Evolutionary conservation across 2,888 invertebrate species (phyloP).

Genomic region (Drosophila helvetica): DNA sequence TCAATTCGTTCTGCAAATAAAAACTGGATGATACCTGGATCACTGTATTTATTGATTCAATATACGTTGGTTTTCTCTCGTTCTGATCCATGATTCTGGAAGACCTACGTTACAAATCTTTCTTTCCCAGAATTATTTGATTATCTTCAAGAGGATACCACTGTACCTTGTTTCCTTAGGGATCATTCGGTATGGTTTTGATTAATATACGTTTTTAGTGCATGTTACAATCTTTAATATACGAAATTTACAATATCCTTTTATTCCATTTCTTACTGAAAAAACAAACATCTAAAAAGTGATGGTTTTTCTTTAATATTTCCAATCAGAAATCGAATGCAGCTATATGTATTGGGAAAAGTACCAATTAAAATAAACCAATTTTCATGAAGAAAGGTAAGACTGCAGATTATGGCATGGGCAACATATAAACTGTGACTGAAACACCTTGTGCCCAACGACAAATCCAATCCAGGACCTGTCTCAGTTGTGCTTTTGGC

Average conservation of each 20-base stretch:
- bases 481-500: slow-evolving; percentile 77
- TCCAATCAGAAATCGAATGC: neutral
- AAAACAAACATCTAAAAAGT: too few relatives aligned
- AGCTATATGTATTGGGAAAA: neutral
- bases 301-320: neutral
- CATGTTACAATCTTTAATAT: neutral
- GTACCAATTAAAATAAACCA: neutral
- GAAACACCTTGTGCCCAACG: slow-evolving; percentile 25
- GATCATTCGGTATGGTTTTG: neutral
- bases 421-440: slow-evolving; percentile 3
- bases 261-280: neutral
- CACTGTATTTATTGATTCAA: too few relatives aligned
- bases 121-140: too few relatives aligned
- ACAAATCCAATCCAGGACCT: slow-evolving; percentile 32
- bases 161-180: too few relatives aligned
- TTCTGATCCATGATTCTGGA: too few relatives aligned
- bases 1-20: too few relatives aligned
- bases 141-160: too few relatives aligned
- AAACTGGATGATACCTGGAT: too few relatives aligned
- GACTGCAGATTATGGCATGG: neutral
- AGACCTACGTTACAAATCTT: too few relatives aligned
- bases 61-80: too few relatives aligned
- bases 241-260: neutral
- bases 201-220: too few relatives aligned
- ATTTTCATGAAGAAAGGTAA: neutral